Percentiles rank a stretch among this genome's conserved stretches.
Conservation (phyloP, 2,113 vertebrate genomes). For the Haplochromis vanheusdeni region DNA sequence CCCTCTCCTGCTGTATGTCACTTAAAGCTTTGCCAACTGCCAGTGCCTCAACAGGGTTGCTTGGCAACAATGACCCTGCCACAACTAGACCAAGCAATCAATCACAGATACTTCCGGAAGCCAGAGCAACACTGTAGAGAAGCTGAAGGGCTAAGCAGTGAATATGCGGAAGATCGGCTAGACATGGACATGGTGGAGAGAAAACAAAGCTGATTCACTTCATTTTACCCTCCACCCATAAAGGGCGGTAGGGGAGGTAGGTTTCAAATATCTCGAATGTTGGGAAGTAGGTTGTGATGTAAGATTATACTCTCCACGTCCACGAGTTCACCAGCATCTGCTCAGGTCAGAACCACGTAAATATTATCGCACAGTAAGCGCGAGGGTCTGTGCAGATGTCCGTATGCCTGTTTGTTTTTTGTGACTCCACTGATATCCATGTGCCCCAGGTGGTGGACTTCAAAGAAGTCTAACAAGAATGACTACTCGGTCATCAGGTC, state of each 20-base stretch:
- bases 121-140: neutral
- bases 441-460: neutral
- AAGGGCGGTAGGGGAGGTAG: neutral
- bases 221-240: slow-evolving; percentile 15
- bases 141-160: slow-evolving; percentile 7
- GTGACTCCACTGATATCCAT: neutral
- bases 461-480: neutral
- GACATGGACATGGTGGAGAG: slow-evolving; percentile 2
- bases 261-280: neutral
- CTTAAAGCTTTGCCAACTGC: slow-evolving; percentile 27
- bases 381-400: neutral
- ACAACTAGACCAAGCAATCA: slow-evolving; percentile 53
- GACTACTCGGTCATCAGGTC: neutral
- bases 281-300: neutral
- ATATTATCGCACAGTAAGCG: neutral
- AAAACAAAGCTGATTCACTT: slow-evolving; percentile 45
- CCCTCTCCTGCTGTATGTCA: neutral
- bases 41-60: slow-evolving; percentile 33
- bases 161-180: slow-evolving; percentile 34
- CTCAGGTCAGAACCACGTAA: neutral
- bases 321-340: neutral
- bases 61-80: slow-evolving; percentile 58
- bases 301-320: neutral
- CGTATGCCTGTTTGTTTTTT: neutral
- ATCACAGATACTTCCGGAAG: slow-evolving; percentile 58